Conservation (phyloP, 2,113 vertebrate species). For the Pelusios castaneus region DNA sequence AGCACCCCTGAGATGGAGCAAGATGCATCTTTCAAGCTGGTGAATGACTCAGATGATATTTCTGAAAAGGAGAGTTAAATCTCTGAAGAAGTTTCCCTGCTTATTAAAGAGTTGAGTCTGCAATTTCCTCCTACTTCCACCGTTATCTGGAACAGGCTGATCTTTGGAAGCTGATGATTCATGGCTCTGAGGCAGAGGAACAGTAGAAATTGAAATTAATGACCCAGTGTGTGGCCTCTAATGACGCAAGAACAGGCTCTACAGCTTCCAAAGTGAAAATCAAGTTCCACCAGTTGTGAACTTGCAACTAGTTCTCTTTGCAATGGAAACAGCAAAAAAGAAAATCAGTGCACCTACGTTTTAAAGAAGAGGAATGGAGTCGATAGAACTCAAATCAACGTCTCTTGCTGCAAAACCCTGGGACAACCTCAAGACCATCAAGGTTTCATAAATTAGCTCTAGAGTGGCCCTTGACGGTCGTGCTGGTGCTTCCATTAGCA, state of each 20-base stretch:
- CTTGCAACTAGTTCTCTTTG: background rate
- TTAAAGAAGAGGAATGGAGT: background rate
- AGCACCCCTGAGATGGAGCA: background rate
- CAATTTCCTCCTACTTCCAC: background rate
- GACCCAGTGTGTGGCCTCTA: slow-evolving; percentile 3
- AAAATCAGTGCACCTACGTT: background rate
- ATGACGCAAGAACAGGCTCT: background rate
- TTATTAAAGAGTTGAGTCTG: background rate
- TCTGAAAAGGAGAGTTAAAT: background rate
- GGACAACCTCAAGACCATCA: background rate
- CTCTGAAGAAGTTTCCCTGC: background rate
- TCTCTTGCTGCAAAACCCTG: background rate
- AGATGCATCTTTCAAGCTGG: background rate
- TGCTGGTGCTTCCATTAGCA: rapidly evolving
- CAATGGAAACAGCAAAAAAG: background rate
- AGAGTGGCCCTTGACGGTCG: background rate
- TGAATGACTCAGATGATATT: background rate
- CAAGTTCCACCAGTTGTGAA: background rate
- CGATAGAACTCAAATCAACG: background rate
- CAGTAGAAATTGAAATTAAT: slow-evolving; percentile 27
- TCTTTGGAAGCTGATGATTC: background rate
- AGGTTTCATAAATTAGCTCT: rapidly evolving
- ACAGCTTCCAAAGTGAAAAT: background rate
- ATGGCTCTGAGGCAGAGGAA: slow-evolving; percentile 1
- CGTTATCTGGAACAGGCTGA: background rate